Evolutionary conservation across 2,113 vertebrate genomes (phyloP), one percentile per base, ranked within the genome.

Genomic region (Apistogramma diplotaenia): DNA sequence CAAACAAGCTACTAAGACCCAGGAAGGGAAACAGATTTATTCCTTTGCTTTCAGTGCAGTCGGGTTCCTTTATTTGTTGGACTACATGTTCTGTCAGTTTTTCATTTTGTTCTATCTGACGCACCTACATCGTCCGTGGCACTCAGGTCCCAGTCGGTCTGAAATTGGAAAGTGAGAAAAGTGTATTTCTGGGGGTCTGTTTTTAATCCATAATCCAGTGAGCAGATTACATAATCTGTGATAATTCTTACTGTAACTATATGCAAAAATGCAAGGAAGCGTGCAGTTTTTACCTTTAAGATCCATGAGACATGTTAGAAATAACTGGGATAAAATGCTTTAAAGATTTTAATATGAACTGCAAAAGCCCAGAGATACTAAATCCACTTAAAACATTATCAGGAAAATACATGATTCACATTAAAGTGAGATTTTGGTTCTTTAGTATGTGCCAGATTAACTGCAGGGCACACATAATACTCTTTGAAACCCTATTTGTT

Each of bases 401-500:
- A 71, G 43, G 51, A 80, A 81, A 78, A n/a, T 43, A 57, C 83
- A 77, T 74, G 77, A 81, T 37, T 76, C 62, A 87, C 55, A 75
- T 37, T 65, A 76, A 86, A 85, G 79, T 85, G n/a, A 43, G 15
- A 51, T 46, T 82, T 23, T 79, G 71, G 78, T 74, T 84, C 51
- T 70, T 77, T 23, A 35, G 40, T 31, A 21, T 5, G 73, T 78
- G 78, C 82, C 85, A 84, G 82, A 88, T 62, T 80, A 78, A 88
- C 87, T 84, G 62, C 15, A 85, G 90, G 81, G 75, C 86, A 77
- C 59, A 56, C 58, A 80, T 58, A 73, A 78, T 76, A 72, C 85
- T 86, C 76, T 79, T 89, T 90, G 78, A 89, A 62, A 84, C 72
- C 85, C 60, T 67, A 73, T 93, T 89, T 89, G 80, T 85, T 51